Evolutionary conservation across 2,888 invertebrate species (phyloP).

Genomic region (Andrena trimmerana): DNA sequence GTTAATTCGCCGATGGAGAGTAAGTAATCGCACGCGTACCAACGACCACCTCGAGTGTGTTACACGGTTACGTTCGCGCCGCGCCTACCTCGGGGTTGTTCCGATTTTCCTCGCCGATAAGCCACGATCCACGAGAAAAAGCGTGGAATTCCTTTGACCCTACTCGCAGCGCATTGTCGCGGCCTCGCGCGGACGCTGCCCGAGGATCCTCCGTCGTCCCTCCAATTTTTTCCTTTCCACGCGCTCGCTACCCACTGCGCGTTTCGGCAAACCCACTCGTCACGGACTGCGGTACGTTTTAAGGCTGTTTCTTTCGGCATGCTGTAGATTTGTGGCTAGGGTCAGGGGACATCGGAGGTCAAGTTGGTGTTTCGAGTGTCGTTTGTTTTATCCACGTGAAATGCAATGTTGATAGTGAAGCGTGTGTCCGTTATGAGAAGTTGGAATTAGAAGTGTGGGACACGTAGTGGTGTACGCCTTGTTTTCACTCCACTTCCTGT

Average conservation of each 20-base stretch:
- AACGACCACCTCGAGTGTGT: constrained; percentile 77
- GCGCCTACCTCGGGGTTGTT: constrained; percentile 60
- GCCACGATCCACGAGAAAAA: constrained; percentile 35
- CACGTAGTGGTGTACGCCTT: too few relatives aligned
- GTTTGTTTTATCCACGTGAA: too few relatives aligned
- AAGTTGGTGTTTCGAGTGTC: too few relatives aligned
- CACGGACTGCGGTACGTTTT: too few relatives aligned
- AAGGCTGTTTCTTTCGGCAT: too few relatives aligned
- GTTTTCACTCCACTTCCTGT: too few relatives aligned
- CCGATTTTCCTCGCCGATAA: constrained; percentile 57
- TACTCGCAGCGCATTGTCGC: constrained; percentile 31
- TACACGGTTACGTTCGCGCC: constrained; percentile 68
- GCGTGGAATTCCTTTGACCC: constrained; percentile 50
- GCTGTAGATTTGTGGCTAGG: too few relatives aligned
- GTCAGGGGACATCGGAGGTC: too few relatives aligned
- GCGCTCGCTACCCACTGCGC: background rate
- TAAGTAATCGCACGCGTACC: constrained; percentile 77
- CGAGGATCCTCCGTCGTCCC: background rate
- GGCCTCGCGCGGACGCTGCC: background rate
- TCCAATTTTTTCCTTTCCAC: background rate
- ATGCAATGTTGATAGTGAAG: too few relatives aligned
- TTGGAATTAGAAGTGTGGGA: too few relatives aligned
- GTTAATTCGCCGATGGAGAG: constrained; percentile 80
- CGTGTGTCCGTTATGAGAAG: too few relatives aligned
- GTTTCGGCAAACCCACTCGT: background rate